Conservation (phyloP, 2,797 vertebrate genomes). For the Perodicticus potto region DNA sequence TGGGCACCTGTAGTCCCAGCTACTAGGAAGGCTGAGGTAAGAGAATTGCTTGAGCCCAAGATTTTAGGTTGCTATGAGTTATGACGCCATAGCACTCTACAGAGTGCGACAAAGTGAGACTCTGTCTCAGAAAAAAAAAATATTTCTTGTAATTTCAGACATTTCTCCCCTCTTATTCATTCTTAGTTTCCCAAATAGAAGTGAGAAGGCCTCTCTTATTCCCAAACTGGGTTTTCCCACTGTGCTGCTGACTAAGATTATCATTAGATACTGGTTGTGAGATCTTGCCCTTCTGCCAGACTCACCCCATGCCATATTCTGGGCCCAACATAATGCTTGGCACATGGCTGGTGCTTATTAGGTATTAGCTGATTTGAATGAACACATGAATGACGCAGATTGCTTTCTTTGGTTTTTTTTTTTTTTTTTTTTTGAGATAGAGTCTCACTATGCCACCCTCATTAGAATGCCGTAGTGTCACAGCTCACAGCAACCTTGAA, state of each 20-base stretch:
- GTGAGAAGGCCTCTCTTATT: background rate
- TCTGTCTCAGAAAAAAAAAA: too few species aligned
- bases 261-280: background rate
- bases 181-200: background rate
- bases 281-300: background rate
- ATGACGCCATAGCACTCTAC: too few species aligned
- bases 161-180: background rate
- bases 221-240: background rate
- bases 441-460: too few species aligned
- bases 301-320: background rate
- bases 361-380: background rate
- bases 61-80: too few species aligned
- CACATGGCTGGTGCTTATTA: background rate
- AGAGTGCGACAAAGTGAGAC: too few species aligned
- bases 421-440: too few species aligned
- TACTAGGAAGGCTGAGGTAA: too few species aligned
- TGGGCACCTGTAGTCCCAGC: too few species aligned
- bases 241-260: fast-evolving
- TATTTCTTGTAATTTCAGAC: background rate
- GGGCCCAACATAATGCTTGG: background rate
- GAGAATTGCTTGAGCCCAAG: too few species aligned
- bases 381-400: background rate
- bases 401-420: too few species aligned
- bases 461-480: too few species aligned
- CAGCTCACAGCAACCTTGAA: too few species aligned